These are phyloP conservation scores for Heliconius eleuchia DNA, from an alignment of 1,140 invertebrate species.

Conservation along the genomic window DNA sequence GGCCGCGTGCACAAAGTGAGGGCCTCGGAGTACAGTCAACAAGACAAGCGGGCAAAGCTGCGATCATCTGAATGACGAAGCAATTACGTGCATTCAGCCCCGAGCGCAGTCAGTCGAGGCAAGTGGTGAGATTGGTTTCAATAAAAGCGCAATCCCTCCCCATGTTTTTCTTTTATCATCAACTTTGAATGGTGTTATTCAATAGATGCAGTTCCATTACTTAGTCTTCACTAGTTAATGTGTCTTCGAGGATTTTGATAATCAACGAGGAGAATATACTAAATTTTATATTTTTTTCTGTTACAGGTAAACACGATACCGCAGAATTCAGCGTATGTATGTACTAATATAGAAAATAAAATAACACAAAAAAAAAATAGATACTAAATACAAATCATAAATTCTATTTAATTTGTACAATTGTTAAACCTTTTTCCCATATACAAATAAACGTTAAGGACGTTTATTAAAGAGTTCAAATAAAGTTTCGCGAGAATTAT, in stretches of 20 bases:
- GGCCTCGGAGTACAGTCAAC: constrained; percentile 72
- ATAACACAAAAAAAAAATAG: neutral
- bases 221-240: constrained; percentile 37
- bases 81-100: constrained; percentile 77
- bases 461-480: constrained; percentile 13
- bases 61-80: constrained; percentile 78
- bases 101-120: constrained; percentile 71
- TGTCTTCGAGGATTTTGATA: neutral
- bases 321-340: neutral
- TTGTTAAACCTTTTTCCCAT: neutral
- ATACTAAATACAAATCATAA: neutral
- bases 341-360: neutral
- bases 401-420: neutral
- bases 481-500: constrained; percentile 14
- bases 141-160: constrained; percentile 77
- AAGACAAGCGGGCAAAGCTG: constrained; percentile 72
- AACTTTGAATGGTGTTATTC: constrained; percentile 74
- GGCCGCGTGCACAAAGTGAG: constrained; percentile 69
- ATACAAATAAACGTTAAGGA: neutral
- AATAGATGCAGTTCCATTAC: constrained; percentile 52
- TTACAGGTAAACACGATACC: neutral
- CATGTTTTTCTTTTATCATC: constrained; percentile 79
- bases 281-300: neutral
- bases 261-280: neutral
- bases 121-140: constrained; percentile 80